Evolutionary conservation across 2,113 vertebrate species (phyloP).

Genomic region (Meleagris gallopavo): DNA sequence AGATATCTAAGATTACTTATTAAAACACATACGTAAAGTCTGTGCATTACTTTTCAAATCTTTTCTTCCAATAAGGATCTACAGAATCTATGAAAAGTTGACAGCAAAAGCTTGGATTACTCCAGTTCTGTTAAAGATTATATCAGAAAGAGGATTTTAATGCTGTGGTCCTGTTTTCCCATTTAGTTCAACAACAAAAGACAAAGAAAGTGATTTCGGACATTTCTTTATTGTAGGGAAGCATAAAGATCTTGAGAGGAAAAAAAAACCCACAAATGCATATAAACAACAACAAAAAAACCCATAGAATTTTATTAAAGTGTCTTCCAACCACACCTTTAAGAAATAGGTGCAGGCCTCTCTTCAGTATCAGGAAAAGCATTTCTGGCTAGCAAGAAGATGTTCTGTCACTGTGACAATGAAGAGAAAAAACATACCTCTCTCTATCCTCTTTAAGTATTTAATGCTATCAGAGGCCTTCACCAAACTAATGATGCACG

Average conservation of each 20-base stretch:
- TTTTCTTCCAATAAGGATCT: background rate
- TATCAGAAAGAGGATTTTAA: background rate
- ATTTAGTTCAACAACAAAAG: background rate
- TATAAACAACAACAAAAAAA: background rate
- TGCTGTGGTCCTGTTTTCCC: background rate
- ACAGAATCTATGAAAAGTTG: background rate
- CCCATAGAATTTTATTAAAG: background rate
- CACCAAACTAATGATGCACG: accelerated
- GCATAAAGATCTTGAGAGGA: background rate
- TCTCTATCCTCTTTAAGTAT: background rate
- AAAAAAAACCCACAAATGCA: accelerated
- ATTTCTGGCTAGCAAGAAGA: background rate
- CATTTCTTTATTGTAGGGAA: accelerated
- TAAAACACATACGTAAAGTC: background rate
- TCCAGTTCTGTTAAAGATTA: background rate
- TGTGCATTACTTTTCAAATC: background rate
- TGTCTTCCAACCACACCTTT: accelerated
- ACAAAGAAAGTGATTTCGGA: background rate
- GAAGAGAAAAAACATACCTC: accelerated
- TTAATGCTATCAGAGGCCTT: background rate
- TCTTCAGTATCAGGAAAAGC: background rate
- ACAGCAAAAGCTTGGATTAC: background rate
- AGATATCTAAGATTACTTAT: background rate
- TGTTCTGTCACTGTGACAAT: background rate
- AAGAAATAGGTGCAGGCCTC: background rate